Evolutionary conservation across 2,797 vertebrate genomes (phyloP).

Genomic region (Lepilemur septentrionalis): DNA sequence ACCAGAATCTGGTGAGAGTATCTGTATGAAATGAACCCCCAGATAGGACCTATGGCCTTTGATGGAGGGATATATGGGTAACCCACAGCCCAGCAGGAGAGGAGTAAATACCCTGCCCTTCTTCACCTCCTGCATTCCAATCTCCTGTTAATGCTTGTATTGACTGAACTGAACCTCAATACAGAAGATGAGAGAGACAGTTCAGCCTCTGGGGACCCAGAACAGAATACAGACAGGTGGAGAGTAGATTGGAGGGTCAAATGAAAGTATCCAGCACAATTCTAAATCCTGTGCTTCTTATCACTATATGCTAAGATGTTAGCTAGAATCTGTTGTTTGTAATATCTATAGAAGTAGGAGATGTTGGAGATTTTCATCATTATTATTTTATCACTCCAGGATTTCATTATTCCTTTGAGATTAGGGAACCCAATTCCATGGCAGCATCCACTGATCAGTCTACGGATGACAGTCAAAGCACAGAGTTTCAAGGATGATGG

Average conservation of each 20-base stretch:
- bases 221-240: not conserved
- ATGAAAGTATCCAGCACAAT: not conserved
- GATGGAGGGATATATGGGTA: not conserved
- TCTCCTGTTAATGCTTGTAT: not conserved
- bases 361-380: not conserved
- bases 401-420: slow-evolving; percentile 7
- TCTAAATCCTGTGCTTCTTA: not conserved
- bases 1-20: not conserved
- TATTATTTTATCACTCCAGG: slow-evolving; percentile 7
- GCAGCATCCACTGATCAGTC: not conserved
- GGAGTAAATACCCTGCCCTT: not conserved
- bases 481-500: not conserved
- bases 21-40: not conserved
- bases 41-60: not conserved
- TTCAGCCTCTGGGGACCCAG: not conserved
- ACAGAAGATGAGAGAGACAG: not conserved
- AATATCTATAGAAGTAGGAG: not conserved
- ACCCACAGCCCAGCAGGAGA: not conserved
- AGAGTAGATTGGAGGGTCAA: not conserved
- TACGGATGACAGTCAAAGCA: not conserved
- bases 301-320: not conserved
- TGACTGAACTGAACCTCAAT: not conserved
- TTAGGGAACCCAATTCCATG: not conserved
- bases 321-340: not conserved
- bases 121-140: not conserved